Evolutionary conservation across 2,797 vertebrate genomes (phyloP).

Genomic region (Pterois miles): DNA sequence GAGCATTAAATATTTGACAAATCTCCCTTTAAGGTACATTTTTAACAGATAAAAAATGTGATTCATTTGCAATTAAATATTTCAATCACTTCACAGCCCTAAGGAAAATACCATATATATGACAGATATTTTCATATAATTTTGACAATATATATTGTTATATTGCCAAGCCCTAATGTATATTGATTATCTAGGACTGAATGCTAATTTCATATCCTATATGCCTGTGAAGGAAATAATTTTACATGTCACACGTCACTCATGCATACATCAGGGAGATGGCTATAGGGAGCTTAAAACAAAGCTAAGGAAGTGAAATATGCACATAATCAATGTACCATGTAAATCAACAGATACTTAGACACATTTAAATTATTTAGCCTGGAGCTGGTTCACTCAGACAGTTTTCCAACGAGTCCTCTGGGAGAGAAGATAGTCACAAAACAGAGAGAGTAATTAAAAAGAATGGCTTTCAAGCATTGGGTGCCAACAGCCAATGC

Average conservation of each 20-base stretch:
- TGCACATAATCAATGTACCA: slow-evolving; percentile 2
- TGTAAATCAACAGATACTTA: slow-evolving; percentile 40
- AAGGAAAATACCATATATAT: no score
- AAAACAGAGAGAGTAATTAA: slow-evolving; percentile 57
- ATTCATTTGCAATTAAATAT: no score
- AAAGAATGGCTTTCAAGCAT: slow-evolving; percentile 37
- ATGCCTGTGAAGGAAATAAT: not conserved
- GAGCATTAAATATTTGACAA: no score
- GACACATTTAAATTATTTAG: slow-evolving; percentile 23
- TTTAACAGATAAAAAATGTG: no score
- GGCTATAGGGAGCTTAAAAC: not conserved
- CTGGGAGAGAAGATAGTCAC: slow-evolving; percentile 44
- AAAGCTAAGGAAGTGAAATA: slow-evolving; percentile 15
- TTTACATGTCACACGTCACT: not conserved
- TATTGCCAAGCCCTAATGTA: not conserved
- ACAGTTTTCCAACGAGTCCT: slow-evolving; percentile 40
- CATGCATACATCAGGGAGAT: slow-evolving; percentile 13
- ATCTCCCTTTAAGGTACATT: no score
- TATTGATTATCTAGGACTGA: not conserved
- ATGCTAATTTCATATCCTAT: slow-evolving; percentile 11
- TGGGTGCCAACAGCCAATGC: slow-evolving; percentile 25
- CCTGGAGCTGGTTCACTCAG: slow-evolving; percentile 30
- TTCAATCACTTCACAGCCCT: no score
- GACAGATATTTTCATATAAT: no score
- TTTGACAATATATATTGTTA: no score